Evolutionary conservation across 2,113 vertebrate genomes (phyloP).

Genomic region (Cricetomys ansorgei): DNA sequence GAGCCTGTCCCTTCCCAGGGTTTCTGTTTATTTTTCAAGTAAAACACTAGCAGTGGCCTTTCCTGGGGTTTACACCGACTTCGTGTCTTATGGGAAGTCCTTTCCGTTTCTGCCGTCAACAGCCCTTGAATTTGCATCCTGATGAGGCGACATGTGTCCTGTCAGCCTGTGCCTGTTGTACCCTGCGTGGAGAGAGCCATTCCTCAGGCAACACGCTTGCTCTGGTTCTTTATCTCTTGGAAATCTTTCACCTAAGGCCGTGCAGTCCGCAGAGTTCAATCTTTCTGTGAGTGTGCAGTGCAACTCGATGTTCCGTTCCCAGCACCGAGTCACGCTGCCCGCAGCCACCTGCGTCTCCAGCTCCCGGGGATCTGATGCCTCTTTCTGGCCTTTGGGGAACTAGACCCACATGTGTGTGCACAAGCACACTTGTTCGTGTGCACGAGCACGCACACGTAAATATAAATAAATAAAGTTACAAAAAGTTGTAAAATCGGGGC

Average conservation of each 20-base stretch:
- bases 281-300: neutral
- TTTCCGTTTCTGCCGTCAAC: neutral
- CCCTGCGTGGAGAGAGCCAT: neutral
- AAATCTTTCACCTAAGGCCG: neutral
- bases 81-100: neutral
- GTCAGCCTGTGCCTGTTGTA: neutral
- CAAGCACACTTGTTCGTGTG: neutral
- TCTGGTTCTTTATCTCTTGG: neutral
- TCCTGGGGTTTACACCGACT: neutral
- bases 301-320: no score
- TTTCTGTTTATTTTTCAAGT: neutral
- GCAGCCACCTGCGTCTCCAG: neutral
- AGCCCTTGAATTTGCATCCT: neutral
- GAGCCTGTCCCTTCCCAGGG: neutral
- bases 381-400: neutral
- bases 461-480: neutral
- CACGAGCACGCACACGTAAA: fast-evolving
- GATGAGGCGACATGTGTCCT: neutral
- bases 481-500: neutral
- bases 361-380: no score
- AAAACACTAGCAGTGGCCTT: neutral
- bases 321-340: neutral
- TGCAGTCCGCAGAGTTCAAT: neutral
- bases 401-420: no score
- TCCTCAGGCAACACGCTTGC: neutral